A percentile compares a stretch with the other conserved stretches of the same genome.
Conservation (phyloP, 1,140 invertebrate genomes). For the Brachionus asplanchnoidis region DNA sequence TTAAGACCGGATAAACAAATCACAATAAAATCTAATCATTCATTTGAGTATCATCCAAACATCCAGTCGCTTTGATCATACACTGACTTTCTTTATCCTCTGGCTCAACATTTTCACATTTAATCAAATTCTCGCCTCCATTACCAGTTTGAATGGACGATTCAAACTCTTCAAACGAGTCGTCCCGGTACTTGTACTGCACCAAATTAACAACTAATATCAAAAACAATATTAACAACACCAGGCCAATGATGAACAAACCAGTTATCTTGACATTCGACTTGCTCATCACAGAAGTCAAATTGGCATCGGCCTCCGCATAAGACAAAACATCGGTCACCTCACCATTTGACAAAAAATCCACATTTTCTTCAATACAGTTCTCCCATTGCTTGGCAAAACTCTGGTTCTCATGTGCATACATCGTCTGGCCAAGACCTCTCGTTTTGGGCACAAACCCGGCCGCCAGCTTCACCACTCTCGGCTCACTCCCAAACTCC, state of each 20-base stretch:
- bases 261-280: neutral
- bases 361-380: neutral
- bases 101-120: neutral
- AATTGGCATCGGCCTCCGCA: neutral
- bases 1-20: neutral
- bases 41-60: neutral
- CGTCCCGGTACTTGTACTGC: neutral
- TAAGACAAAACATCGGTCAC: neutral
- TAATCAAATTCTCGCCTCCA: neutral
- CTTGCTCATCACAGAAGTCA: neutral
- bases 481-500: neutral
- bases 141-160: neutral
- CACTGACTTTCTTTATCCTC: neutral
- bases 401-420: neutral
- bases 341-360: neutral
- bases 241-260: neutral
- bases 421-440: neutral
- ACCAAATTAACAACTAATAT: constrained; percentile 21
- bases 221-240: constrained; percentile 2
- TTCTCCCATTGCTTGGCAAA: constrained; percentile 4
- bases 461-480: neutral
- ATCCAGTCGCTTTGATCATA: neutral
- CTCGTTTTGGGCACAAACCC: neutral
- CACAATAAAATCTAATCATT: neutral
- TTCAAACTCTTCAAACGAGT: neutral